Percentiles rank a stretch among this genome's conserved stretches.
Evolutionary conservation across 2,797 vertebrate species (phyloP).

Genomic region (Pseudochirops cupreus): DNA sequence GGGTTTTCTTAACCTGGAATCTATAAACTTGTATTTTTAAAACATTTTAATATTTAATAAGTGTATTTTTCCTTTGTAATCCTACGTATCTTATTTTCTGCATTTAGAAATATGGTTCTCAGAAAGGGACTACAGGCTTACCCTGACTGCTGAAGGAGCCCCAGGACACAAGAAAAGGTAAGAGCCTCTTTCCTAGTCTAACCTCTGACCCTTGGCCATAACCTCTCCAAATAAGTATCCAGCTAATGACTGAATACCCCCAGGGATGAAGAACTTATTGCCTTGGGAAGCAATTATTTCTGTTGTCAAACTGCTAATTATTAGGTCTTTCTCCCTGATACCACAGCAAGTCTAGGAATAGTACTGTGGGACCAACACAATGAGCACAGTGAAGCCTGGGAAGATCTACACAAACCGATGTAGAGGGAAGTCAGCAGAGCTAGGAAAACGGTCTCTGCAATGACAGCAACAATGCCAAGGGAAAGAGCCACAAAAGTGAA

Average conservation of each 20-base stretch:
- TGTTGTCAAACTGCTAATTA: background rate
- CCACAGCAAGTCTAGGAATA: background rate
- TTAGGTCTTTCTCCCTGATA: background rate
- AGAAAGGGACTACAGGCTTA: background rate
- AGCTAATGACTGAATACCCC: background rate
- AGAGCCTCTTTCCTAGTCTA: background rate
- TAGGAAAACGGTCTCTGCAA: too few species aligned
- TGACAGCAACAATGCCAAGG: background rate
- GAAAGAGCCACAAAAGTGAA: background rate
- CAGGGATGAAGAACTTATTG: background rate
- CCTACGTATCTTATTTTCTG: background rate
- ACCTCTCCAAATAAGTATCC: background rate
- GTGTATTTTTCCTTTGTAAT: background rate
- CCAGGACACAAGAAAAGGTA: background rate
- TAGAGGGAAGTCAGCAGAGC: background rate
- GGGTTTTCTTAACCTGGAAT: background rate
- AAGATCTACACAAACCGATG: background rate
- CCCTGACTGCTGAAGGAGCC: background rate
- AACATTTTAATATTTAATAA: too few species aligned
- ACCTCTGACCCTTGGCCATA: background rate
- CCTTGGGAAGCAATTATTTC: background rate
- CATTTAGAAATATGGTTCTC: background rate
- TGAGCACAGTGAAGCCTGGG: background rate
- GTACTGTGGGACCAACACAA: background rate
- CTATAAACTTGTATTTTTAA: background rate